phyloP scores from a whole-genome alignment of 1,140 invertebrate species.

The Polyergus mexicanus region DNA sequence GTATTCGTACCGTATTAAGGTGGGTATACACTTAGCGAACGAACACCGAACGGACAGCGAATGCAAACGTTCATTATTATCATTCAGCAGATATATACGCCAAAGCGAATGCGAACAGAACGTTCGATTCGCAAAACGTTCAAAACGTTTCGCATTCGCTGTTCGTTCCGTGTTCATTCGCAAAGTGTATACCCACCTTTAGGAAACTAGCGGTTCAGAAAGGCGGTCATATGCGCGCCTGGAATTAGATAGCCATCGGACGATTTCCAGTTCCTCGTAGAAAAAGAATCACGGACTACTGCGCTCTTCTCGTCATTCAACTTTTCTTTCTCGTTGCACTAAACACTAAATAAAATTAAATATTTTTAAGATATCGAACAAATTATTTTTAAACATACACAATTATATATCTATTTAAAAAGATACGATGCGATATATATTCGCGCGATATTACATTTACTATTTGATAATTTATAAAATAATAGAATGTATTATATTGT shows the following conservation, averaged over 20 bases:
- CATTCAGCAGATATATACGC: too few relatives aligned
- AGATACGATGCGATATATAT: neutral
- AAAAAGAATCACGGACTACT: slow-evolving; percentile 12
- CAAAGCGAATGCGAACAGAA: too few relatives aligned
- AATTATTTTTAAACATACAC: neutral
- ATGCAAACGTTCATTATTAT: too few relatives aligned
- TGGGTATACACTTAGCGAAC: too few relatives aligned
- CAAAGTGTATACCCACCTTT: too few relatives aligned
- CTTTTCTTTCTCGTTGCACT: slow-evolving; percentile 9
- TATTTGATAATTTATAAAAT: neutral
- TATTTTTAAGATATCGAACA: neutral
- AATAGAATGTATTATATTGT: neutral
- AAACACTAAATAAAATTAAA: neutral
- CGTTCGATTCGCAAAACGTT: too few relatives aligned
- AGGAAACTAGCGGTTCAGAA: slow-evolving; percentile 69
- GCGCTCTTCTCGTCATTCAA: slow-evolving; percentile 37
- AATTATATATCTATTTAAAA: neutral
- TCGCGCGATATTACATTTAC: neutral
- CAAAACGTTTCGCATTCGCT: too few relatives aligned
- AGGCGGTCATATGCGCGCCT: slow-evolving; percentile 60
- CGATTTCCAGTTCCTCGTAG: slow-evolving; percentile 40
- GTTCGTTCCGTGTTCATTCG: too few relatives aligned
- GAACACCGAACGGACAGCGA: too few relatives aligned
- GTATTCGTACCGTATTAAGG: slow-evolving; percentile 71
- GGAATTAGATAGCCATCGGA: slow-evolving; percentile 53